Conservation (phyloP, 2,888 invertebrate species). For the Dolichomitus sp. region DNA sequence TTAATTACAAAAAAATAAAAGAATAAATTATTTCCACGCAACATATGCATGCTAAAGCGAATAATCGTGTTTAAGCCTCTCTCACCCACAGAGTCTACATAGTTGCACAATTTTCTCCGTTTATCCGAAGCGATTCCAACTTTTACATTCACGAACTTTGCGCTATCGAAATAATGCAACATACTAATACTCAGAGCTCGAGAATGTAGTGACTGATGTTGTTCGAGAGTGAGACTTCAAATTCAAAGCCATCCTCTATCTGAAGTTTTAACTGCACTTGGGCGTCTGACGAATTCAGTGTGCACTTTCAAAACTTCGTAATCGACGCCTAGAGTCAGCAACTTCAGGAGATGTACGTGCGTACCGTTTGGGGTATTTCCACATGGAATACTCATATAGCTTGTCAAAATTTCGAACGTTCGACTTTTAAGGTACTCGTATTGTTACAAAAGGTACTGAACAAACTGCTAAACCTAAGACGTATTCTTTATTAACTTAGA, state of each 20-base stretch:
- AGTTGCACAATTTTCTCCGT: conserved; percentile 18
- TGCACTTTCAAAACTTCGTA: conserved; percentile 59
- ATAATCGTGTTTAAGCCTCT: background rate
- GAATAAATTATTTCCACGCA: conserved; percentile 15
- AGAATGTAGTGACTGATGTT: conserved; percentile 11
- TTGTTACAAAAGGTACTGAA: too few species aligned
- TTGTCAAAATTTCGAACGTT: background rate
- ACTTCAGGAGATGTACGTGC: conserved; percentile 43
- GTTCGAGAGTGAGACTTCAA: conserved; percentile 49
- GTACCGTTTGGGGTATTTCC: background rate
- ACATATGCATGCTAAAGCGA: conserved; percentile 28
- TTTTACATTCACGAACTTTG: conserved; percentile 47
- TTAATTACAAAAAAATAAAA: conserved; percentile 3
- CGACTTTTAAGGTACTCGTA: background rate
- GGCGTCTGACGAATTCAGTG: conserved; percentile 30
- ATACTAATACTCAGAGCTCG: background rate
- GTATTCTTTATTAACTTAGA: too few species aligned
- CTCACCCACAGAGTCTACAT: background rate
- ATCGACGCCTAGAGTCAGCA: conserved; percentile 42
- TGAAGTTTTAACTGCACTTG: conserved; percentile 54
- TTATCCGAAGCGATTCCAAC: conserved; percentile 33
- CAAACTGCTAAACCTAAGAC: too few species aligned
- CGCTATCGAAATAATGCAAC: conserved; percentile 18
- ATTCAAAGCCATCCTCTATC: conserved; percentile 63
- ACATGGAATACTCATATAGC: background rate